phyloP scores from a whole-genome alignment of 2,797 vertebrate species.

The Falco rusticolus region DNA sequence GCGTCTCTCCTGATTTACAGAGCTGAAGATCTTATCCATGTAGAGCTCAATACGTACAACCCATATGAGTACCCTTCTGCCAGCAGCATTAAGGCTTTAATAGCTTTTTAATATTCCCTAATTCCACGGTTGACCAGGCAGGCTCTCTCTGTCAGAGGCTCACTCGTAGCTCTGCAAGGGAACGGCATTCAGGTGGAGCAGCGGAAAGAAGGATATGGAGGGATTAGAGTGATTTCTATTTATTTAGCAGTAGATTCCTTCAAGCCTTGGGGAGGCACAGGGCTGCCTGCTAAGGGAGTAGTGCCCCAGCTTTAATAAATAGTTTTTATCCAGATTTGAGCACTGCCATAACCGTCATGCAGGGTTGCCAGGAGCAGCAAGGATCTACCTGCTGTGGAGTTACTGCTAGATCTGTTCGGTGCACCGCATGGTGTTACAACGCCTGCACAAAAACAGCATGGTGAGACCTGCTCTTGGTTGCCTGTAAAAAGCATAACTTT shows the following conservation, averaged over 20 bases:
- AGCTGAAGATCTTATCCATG: not conserved
- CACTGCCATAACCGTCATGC: not conserved
- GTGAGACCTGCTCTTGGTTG: not conserved
- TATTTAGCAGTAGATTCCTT: not conserved
- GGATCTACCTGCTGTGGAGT: not conserved
- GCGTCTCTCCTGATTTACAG: not conserved
- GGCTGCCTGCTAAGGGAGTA: not conserved
- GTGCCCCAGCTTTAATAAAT: not conserved
- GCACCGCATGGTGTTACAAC: not conserved
- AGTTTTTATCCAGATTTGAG: not conserved
- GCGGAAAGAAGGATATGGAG: not conserved
- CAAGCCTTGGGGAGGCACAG: not conserved
- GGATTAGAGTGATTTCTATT: not conserved
- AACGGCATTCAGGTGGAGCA: not conserved
- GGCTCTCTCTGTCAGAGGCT: not conserved
- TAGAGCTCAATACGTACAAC: not conserved
- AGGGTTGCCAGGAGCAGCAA: not conserved
- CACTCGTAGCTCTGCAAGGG: not conserved
- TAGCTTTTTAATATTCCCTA: not conserved
- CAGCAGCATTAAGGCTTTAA: not conserved
- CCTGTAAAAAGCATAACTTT: not conserved
- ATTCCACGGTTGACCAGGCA: not conserved
- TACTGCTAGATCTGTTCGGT: not conserved
- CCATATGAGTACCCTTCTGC: not conserved
- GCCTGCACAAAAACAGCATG: not conserved